Base-by-base conservation (phyloP, 2,888 invertebrate genomes). In the Byasa hedistus region DNA sequence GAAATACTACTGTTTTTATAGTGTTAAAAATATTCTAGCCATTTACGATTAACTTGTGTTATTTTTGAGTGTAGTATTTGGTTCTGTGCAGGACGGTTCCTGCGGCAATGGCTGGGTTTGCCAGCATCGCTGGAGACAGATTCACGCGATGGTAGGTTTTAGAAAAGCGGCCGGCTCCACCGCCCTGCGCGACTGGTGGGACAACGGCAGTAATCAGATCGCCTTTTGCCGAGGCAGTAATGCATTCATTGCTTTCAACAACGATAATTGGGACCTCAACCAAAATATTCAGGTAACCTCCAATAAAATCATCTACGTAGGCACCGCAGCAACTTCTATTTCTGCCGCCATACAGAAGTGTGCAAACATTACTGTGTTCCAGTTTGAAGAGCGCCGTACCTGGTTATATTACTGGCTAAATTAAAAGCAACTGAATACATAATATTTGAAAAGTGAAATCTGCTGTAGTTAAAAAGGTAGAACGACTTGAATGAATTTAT, bases 111-210 rank as follows among this genome's bases (percentile, higher is more conserved):
- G 95, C 8, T 96, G 95, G 95, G 84, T 96, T 0, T 96, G 96
- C 76, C 96, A 97, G 82, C 95, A 96, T 81, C 92, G 96, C 1
- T 96, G 96, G 96, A 85, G 94, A 1, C 94, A 95, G 79, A 95
- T 96, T 73, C 93, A 89, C 83, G 93, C 93, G 69, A 96, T 96
- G 96, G 94, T 95, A 0, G 91, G 79, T 0, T 96, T 96, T 81
- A 92, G 94, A 68, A 95, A 95, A 75, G 92, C 88, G 0, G 95
- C 94, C 0, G 89, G 86, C n/a, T 87, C 83, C 51, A 92, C 94
- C 0, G 79, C 74, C 0, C 66, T 94, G 0, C 89, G 85, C 56
- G 90, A 92, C 77, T 97, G 96, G 95, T 96, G 96, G 95, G 94
- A 94, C 75, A 95, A 95, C 69, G 94, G 93, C 8, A 92, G 93